phyloP scores from a whole-genome alignment of 2,797 vertebrate genomes.

The Darevskia mixta region DNA sequence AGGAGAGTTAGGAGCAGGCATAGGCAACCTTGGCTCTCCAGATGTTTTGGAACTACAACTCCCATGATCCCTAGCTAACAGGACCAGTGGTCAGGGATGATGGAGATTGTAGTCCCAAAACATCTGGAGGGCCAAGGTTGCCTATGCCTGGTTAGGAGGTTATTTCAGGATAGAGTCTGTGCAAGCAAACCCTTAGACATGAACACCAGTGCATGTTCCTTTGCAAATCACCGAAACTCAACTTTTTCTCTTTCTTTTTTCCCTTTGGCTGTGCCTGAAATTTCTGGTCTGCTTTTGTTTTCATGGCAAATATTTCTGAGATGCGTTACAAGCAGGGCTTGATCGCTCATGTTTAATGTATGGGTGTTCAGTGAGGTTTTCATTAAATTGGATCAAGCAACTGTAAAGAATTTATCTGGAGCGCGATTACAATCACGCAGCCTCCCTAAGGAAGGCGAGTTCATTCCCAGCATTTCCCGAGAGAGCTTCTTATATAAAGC shows the following conservation, averaged over 20 bases:
- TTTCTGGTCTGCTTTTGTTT: neutral
- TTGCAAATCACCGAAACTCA: neutral
- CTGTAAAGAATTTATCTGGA: constrained; percentile 9
- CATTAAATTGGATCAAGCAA: neutral
- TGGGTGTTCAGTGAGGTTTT: neutral
- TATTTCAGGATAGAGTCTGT: neutral
- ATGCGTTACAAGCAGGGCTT: neutral
- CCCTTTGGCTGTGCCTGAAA: neutral
- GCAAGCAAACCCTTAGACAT: neutral
- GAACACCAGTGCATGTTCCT: no score
- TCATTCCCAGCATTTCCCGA: neutral
- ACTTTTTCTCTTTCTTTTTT: no score
- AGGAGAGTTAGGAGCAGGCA: neutral
- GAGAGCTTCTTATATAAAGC: neutral
- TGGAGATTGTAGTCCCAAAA: no score
- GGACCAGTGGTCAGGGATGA: no score
- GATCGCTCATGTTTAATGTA: neutral
- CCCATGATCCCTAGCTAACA: no score
- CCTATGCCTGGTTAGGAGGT: neutral
- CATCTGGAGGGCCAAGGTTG: no score
- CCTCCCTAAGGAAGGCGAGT: neutral
- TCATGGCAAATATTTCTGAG: constrained; percentile 1
- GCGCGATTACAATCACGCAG: neutral
- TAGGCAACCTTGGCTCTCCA: no score
- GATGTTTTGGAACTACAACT: no score